Percentiles rank a stretch among this genome's conserved stretches.
These are phyloP conservation scores for Tor tambroides DNA, from an alignment of 2,113 vertebrate species.

Conservation along the genomic window DNA sequence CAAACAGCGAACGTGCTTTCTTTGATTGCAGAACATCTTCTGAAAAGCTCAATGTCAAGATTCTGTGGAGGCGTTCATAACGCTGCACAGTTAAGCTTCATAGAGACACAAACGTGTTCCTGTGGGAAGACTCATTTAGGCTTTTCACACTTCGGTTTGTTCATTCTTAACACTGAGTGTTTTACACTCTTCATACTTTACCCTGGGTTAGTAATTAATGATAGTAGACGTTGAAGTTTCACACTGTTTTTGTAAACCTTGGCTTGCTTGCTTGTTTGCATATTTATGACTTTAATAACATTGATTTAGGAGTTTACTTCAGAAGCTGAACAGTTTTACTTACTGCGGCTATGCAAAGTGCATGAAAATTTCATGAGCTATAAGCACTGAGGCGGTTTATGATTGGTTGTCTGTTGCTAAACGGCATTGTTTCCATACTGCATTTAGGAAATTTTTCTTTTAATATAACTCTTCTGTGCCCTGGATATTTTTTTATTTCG, in stretches of 20 bases:
- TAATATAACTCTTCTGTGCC: not conserved
- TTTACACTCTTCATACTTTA: not conserved
- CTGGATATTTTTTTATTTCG: not conserved
- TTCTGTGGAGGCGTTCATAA: not conserved
- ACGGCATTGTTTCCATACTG: not conserved
- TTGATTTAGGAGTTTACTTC: conserved; percentile 19
- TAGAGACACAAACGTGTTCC: not conserved
- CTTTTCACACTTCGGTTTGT: not conserved
- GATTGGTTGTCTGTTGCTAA: not conserved
- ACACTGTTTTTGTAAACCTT: not conserved
- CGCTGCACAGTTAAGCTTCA: not conserved
- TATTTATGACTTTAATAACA: not conserved
- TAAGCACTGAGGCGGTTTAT: not conserved
- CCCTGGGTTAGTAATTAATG: not conserved
- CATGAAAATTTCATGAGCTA: not conserved
- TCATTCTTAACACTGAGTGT: not conserved
- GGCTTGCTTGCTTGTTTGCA: not conserved
- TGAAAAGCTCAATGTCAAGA: conserved; percentile 2
- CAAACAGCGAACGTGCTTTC: not conserved
- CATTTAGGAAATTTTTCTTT: not conserved
- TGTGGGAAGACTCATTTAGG: not conserved
- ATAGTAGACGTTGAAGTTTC: not conserved
- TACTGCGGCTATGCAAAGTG: not conserved
- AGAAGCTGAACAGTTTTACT: not conserved
- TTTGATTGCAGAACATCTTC: conserved; percentile 18